phyloP scores from a whole-genome alignment of 2,888 invertebrate genomes.

The Xanthorhoe designata region DNA sequence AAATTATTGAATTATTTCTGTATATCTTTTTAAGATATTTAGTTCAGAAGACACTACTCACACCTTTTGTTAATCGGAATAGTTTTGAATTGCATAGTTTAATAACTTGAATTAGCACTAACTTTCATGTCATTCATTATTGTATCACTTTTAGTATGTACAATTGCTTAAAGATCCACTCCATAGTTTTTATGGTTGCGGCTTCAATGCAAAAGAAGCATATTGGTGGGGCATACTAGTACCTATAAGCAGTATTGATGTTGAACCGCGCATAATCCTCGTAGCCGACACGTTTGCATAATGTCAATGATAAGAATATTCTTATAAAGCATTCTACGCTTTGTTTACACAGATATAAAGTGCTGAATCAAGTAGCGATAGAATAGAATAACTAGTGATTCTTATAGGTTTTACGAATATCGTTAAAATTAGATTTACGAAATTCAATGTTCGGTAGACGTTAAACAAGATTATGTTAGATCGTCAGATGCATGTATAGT shows the following conservation, averaged over 20 bases:
- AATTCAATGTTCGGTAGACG: not conserved
- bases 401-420: not conserved
- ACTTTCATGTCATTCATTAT: no score
- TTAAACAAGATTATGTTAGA: no score
- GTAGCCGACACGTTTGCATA: constrained; percentile 48
- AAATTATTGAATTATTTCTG: no score
- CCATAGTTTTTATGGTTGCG: constrained; percentile 43
- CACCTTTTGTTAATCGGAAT: no score
- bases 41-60: no score
- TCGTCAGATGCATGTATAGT: no score
- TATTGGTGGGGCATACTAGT: constrained; percentile 60
- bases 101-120: no score
- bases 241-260: constrained; percentile 45
- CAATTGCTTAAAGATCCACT: constrained; percentile 34
- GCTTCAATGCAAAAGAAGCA: constrained; percentile 56
- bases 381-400: not conserved
- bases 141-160: no score
- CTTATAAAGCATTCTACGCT: constrained; percentile 21
- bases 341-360: not conserved
- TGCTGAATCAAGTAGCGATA: not conserved
- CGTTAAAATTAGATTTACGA: not conserved
- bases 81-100: no score
- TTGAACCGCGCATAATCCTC: constrained; percentile 44
- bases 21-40: no score
- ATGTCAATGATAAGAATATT: constrained; percentile 46